Evolutionary conservation across 2,888 invertebrate species (phyloP).

Genomic region (Lasioglossum morio): DNA sequence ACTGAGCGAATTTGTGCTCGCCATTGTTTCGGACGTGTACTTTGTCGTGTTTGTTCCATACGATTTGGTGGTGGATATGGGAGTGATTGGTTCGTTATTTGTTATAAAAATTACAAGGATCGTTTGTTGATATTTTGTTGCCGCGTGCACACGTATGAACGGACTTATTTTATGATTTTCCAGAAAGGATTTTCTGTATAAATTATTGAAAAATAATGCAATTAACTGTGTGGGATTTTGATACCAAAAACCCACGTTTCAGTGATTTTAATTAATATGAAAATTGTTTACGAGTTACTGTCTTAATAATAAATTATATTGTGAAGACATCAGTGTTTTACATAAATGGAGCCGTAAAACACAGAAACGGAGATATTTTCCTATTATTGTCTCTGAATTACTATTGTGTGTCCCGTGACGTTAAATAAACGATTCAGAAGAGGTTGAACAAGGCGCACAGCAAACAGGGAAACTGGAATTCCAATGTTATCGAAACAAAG

Average conservation of each 20-base stretch:
- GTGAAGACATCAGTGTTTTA: not conserved
- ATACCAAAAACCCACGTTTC: not conserved
- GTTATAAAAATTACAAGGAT: not conserved
- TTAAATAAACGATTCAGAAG: constrained; percentile 20
- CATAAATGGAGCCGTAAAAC: no score
- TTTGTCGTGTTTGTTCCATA: not conserved
- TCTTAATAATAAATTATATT: not conserved
- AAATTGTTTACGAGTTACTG: not conserved
- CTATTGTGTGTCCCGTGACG: not conserved
- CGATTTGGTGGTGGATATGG: not conserved
- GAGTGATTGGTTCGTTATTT: not conserved
- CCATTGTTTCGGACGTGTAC: not conserved
- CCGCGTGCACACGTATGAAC: not conserved
- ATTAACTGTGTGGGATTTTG: not conserved
- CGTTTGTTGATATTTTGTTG: not conserved
- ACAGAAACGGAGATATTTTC: not conserved
- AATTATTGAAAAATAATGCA: not conserved
- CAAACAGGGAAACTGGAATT: not conserved
- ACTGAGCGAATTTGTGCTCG: not conserved
- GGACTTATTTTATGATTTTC: not conserved
- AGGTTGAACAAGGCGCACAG: not conserved
- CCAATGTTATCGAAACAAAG: constrained; percentile 12
- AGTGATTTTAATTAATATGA: not conserved
- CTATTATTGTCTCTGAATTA: constrained; percentile 16
- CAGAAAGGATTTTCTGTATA: not conserved